Percentiles rank a stretch among this genome's conserved stretches.
Evolutionary conservation across 2,113 vertebrate genomes (phyloP).

Genomic region (Cisticola juncidis): DNA sequence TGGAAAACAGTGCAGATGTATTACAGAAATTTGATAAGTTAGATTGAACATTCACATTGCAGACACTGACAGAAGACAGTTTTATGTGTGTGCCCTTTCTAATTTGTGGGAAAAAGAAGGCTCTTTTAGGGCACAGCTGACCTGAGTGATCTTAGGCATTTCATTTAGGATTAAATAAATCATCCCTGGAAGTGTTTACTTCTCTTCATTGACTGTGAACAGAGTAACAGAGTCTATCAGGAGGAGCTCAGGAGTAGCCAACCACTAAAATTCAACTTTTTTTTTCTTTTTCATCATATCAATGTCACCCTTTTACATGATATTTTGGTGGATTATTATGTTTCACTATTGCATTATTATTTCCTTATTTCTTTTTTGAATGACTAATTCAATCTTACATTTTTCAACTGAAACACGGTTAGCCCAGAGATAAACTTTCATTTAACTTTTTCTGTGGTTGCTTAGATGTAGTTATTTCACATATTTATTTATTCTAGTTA

Average conservation of each 20-base stretch:
- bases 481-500: no score
- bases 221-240: neutral
- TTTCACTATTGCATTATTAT: neutral
- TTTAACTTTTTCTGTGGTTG: no score
- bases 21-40: neutral
- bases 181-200: neutral
- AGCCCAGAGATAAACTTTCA: no score
- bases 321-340: neutral
- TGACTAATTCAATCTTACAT: neutral
- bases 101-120: neutral
- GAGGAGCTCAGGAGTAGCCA: neutral
- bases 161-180: neutral
- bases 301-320: neutral
- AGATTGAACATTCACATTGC: neutral
- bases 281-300: neutral
- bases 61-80: neutral
- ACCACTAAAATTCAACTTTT: neutral
- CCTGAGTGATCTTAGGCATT: neutral
- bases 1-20: neutral
- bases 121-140: neutral
- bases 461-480: no score
- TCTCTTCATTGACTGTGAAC: neutral
- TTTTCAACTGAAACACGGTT: no score
- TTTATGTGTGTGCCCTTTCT: neutral
- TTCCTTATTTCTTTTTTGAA: neutral